A percentile compares a stretch with the other conserved stretches of the same genome.
Evolutionary conservation across 2,113 vertebrate species (phyloP).

Genomic region (Megaptera novaeangliae): DNA sequence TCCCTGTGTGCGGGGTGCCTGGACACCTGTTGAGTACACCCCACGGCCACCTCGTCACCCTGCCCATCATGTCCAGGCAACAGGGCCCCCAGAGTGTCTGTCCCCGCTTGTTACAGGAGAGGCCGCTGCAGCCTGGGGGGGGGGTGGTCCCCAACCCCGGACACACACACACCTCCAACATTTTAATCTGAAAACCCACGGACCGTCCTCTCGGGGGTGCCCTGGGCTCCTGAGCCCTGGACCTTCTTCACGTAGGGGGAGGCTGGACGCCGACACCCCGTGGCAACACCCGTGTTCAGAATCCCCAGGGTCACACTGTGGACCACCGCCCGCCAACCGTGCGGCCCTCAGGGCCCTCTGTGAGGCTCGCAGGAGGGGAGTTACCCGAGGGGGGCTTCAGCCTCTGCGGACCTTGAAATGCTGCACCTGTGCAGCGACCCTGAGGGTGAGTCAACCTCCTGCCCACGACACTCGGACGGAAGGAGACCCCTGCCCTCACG

Average conservation of each 20-base stretch:
- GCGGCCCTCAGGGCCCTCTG: accelerated
- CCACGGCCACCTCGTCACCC: accelerated
- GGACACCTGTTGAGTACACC: accelerated
- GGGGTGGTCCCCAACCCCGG: accelerated
- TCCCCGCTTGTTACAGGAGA: no score
- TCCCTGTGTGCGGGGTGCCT: not conserved
- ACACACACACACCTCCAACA: accelerated
- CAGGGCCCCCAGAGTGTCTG: not conserved
- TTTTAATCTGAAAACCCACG: accelerated
- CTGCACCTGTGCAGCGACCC: accelerated
- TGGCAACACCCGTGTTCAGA: accelerated
- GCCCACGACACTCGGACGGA: accelerated
- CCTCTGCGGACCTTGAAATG: not conserved
- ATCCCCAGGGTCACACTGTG: accelerated
- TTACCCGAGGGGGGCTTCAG: no score
- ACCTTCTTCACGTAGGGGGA: not conserved
- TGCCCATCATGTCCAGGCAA: no score
- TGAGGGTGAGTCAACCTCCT: accelerated
- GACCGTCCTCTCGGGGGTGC: accelerated
- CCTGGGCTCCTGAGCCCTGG: not conserved
- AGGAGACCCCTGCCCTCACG: not conserved
- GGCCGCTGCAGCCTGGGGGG: accelerated
- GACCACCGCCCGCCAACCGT: accelerated
- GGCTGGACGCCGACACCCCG: accelerated
- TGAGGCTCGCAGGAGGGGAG: no score